Evolutionary conservation across 2,797 vertebrate species (phyloP).

Genomic region (Trachops cirrhosus): DNA sequence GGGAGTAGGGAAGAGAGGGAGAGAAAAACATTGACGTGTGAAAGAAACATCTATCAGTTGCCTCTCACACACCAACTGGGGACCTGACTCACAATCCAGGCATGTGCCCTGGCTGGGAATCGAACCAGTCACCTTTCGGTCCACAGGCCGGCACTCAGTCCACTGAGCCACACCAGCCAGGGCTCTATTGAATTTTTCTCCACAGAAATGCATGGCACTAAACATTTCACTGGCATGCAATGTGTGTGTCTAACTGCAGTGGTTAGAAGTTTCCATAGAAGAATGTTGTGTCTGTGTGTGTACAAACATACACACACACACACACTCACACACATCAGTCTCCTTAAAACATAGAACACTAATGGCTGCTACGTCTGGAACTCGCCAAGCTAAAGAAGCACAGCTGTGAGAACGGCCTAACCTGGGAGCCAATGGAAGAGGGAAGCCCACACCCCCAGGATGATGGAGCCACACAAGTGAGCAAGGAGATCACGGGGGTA

Average conservation of each 20-base stretch:
- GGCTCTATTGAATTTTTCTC: neutral
- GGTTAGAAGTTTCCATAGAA: neutral
- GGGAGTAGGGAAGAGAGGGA: too few species aligned
- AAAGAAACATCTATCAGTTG: too few species aligned
- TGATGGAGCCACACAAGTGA: neutral
- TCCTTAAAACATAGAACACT: neutral
- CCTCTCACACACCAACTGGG: too few species aligned
- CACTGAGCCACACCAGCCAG: too few species aligned
- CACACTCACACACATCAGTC: neutral
- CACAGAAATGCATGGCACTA: neutral
- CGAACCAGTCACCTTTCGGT: too few species aligned
- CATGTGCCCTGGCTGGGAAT: too few species aligned
- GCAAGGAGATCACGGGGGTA: neutral
- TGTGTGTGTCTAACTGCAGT: neutral
- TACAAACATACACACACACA: too few species aligned
- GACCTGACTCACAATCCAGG: too few species aligned
- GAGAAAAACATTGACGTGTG: too few species aligned
- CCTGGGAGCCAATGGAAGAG: neutral
- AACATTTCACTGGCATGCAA: neutral
- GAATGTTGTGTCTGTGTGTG: too few species aligned
- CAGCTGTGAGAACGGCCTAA: neutral
- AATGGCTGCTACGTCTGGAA: neutral
- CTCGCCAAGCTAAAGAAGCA: neutral
- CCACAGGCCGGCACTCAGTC: too few species aligned
- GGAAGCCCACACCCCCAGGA: neutral